These are phyloP conservation scores for Leucania comma DNA, from an alignment of 2,888 invertebrate species.

Conservation along the genomic window DNA sequence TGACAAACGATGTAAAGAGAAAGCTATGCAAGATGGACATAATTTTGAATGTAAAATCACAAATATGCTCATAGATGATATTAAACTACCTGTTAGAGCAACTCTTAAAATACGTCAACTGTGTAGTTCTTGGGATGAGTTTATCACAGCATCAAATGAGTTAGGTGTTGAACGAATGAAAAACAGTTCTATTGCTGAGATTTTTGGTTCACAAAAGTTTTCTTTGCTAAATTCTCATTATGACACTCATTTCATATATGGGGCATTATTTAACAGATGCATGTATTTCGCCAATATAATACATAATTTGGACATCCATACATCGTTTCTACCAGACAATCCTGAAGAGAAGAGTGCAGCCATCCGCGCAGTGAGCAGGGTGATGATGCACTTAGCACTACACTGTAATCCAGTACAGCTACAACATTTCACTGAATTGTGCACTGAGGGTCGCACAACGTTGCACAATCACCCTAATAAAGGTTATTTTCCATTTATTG, in stretches of 20 bases:
- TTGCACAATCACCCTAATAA: slow-evolving; percentile 9
- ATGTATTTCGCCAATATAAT: slow-evolving; percentile 32
- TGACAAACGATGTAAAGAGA: slow-evolving; percentile 35
- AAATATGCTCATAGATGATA: neutral
- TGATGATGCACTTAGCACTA: slow-evolving; percentile 43
- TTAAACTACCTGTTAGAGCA: slow-evolving; percentile 20
- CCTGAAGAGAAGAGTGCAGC: slow-evolving; percentile 31
- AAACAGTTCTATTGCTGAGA: slow-evolving; percentile 24
- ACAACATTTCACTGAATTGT: neutral
- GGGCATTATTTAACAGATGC: slow-evolving; percentile 28
- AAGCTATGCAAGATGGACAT: slow-evolving; percentile 36
- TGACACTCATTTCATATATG: slow-evolving; percentile 38
- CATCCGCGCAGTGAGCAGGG: slow-evolving; percentile 34
- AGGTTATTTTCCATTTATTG: slow-evolving; percentile 44
- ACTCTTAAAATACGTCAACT: slow-evolving; percentile 42
- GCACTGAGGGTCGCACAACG: fast-evolving
- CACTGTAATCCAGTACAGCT: slow-evolving; percentile 33
- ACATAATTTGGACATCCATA: slow-evolving; percentile 34
- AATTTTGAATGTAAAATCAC: slow-evolving; percentile 42
- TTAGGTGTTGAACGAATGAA: slow-evolving; percentile 29
- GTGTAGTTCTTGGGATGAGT: slow-evolving; percentile 53
- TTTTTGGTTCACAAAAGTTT: slow-evolving; percentile 44
- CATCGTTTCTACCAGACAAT: slow-evolving; percentile 37
- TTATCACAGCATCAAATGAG: slow-evolving; percentile 41
- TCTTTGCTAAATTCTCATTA: slow-evolving; percentile 36